Conservation (phyloP, 2,888 invertebrate species). For the Lissonota sp. region DNA sequence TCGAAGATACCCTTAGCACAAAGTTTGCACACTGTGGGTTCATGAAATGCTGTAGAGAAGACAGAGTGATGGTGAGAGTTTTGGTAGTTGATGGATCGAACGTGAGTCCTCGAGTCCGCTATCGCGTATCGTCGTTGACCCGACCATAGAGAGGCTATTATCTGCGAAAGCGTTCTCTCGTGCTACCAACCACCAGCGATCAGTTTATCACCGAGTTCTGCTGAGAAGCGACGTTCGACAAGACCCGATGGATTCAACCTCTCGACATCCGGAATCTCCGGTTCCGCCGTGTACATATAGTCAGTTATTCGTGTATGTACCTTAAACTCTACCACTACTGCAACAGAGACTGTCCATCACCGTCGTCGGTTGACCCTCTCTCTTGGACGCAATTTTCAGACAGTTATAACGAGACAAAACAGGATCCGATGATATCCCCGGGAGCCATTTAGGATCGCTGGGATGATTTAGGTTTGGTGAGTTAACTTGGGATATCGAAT, state of each 20-base stretch:
- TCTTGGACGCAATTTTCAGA: slow-evolving; percentile 10
- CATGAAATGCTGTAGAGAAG: background rate
- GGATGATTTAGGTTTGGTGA: slow-evolving; percentile 3
- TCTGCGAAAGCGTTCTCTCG: slow-evolving; percentile 55
- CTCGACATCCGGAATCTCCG: slow-evolving; percentile 39
- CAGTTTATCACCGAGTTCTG: slow-evolving; percentile 25
- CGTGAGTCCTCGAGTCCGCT: slow-evolving; percentile 43
- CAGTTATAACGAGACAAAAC: slow-evolving; percentile 22
- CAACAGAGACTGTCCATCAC: slow-evolving; percentile 35
- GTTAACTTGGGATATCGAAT: no score
- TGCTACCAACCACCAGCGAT: slow-evolving; percentile 32
- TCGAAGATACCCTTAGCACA: background rate
- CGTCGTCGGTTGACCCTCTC: slow-evolving; percentile 34
- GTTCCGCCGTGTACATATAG: no score
- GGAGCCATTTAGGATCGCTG: background rate
- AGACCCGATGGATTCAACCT: slow-evolving; percentile 41
- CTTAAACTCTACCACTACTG: slow-evolving; percentile 21
- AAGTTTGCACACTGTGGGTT: background rate
- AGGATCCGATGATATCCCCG: slow-evolving; percentile 16
- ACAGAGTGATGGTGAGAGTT: background rate
- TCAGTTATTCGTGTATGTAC: background rate
- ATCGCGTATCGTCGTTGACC: slow-evolving; percentile 66
- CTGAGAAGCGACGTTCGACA: slow-evolving; percentile 27
- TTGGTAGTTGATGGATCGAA: slow-evolving; percentile 57
- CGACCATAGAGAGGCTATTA: slow-evolving; percentile 62